Evolutionary conservation across 2,797 vertebrate species (phyloP).

Genomic region (Varecia variegata): DNA sequence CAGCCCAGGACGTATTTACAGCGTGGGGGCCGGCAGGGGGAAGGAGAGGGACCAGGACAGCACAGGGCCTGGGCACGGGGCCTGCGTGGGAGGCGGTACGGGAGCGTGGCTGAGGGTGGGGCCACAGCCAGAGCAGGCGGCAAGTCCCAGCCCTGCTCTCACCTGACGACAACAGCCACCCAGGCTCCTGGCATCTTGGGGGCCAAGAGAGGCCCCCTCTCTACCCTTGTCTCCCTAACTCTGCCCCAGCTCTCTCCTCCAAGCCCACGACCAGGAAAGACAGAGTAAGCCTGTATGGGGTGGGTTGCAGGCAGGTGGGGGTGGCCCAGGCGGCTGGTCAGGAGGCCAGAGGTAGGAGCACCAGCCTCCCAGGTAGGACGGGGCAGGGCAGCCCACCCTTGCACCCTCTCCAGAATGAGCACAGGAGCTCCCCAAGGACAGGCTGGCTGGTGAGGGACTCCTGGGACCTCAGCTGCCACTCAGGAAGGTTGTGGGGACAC

Average conservation of each 20-base stretch:
- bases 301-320: not conserved
- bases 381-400: too few relatives aligned
- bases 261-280: not conserved
- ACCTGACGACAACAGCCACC: not conserved
- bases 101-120: fast-evolving
- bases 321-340: not conserved
- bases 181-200: not conserved
- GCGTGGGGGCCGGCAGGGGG: not conserved
- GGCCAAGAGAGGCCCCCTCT: not conserved
- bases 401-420: not conserved
- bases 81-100: fast-evolving
- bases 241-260: not conserved
- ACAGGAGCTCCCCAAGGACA: fast-evolving
- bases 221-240: not conserved
- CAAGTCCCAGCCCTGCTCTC: not conserved
- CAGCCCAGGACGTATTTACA: not conserved
- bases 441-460: not conserved
- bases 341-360: not conserved
- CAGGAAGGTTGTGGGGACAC: not conserved
- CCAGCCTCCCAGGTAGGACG: not conserved
- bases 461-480: not conserved
- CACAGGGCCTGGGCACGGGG: too few relatives aligned
- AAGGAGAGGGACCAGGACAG: not conserved
- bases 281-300: not conserved
- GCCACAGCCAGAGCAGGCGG: fast-evolving